phyloP scores from a whole-genome alignment of 1,140 invertebrate genomes.

The Hetaerina americana region DNA sequence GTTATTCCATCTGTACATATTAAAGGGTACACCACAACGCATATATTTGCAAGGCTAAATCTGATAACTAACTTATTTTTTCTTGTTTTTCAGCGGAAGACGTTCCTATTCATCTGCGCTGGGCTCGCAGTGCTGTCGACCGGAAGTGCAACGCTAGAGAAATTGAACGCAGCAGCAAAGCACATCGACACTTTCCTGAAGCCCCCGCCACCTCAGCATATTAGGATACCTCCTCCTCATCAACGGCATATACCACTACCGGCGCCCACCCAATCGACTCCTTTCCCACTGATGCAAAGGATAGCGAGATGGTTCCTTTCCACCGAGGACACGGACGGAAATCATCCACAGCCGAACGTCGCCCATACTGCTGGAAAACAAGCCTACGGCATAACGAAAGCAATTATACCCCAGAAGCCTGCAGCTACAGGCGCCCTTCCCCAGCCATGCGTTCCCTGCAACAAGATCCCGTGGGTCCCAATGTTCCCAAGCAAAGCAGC shows the following conservation, averaged over 20 bases:
- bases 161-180: not conserved
- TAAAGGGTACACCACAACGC: too few relatives aligned
- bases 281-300: not conserved
- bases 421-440: not conserved
- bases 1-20: too few relatives aligned
- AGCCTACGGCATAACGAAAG: not conserved
- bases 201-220: not conserved
- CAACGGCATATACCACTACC: not conserved
- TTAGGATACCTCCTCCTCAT: not conserved
- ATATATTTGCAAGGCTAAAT: not conserved
- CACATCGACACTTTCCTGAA: not conserved
- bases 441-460: constrained; percentile 53
- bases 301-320: not conserved
- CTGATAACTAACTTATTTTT: not conserved
- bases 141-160: not conserved
- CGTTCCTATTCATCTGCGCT: not conserved
- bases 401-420: not conserved
- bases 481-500: constrained; percentile 24
- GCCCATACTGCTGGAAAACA: not conserved
- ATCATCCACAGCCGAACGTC: not conserved
- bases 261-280: not conserved
- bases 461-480: constrained; percentile 63
- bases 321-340: too few relatives aligned
- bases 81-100: not conserved
- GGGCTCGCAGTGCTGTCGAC: not conserved